Conservation (phyloP, 2,888 invertebrate species). For the Dione juno region DNA sequence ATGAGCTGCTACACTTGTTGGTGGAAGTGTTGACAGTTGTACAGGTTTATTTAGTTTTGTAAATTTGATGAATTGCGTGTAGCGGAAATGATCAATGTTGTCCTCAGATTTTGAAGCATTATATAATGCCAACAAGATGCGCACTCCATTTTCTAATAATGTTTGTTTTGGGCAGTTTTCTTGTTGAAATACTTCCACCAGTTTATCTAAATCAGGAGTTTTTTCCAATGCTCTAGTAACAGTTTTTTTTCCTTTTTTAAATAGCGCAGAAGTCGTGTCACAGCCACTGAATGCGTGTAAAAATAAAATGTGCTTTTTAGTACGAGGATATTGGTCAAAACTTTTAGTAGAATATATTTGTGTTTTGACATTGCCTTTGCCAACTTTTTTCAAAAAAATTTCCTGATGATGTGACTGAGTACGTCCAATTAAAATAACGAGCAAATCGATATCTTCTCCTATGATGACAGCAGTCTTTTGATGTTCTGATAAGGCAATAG, state of each 20-base stretch:
- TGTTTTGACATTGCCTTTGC: conserved; percentile 57
- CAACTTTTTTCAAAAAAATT: conserved; percentile 58
- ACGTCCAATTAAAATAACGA: conserved; percentile 59
- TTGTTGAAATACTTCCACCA: conserved; percentile 51
- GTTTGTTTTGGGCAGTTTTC: conserved; percentile 56
- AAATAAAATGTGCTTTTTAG: conserved; percentile 49
- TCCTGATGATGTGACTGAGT: conserved; percentile 50
- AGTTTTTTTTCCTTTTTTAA: conserved; percentile 51
- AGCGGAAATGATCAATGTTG: conserved; percentile 24
- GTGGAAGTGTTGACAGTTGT: too few species aligned
- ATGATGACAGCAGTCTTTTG: conserved; percentile 53
- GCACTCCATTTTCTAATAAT: conserved; percentile 45
- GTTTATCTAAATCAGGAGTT: conserved; percentile 51
- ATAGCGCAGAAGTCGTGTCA: conserved; percentile 51
- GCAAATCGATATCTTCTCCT: conserved; percentile 60
- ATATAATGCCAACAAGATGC: conserved; percentile 55
- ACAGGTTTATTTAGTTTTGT: conserved; percentile 55
- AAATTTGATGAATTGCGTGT: conserved; percentile 46
- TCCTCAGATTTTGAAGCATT: conserved; percentile 54
- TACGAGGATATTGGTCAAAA: conserved; percentile 55
- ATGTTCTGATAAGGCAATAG: conserved; percentile 50
- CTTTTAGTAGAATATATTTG: conserved; percentile 54
- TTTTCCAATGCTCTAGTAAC: conserved; percentile 47
- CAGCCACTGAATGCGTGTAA: conserved; percentile 51
- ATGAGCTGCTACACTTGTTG: too few species aligned